phyloP scores from a whole-genome alignment of 2,797 vertebrate genomes.

The Peromyscus nudipes region DNA sequence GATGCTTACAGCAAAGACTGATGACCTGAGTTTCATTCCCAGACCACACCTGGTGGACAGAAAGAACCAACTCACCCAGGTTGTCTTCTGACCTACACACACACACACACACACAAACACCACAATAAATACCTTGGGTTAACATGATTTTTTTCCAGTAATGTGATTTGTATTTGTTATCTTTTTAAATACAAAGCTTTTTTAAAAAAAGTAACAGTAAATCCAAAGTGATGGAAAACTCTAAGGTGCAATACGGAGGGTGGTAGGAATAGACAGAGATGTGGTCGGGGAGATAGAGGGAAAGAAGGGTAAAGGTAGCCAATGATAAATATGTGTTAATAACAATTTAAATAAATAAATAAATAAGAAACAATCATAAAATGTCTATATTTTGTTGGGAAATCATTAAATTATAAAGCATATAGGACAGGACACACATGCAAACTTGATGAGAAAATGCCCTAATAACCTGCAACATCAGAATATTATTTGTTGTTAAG shows the following conservation, averaged over 20 bases:
- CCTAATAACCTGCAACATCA: no score
- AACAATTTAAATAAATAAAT: neutral
- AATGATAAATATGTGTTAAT: neutral
- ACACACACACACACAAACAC: no score
- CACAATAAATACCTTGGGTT: neutral
- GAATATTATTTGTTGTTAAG: no score
- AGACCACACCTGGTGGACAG: no score
- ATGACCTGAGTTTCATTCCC: neutral
- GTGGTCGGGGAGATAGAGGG: neutral
- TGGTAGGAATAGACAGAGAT: neutral
- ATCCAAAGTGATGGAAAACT: neutral
- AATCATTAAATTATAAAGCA: no score
- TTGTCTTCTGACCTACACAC: no score
- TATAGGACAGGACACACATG: no score
- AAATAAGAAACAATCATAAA: no score
- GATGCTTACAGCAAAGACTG: neutral
- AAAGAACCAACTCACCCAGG: no score
- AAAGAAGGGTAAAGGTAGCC: neutral
- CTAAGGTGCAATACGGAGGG: neutral
- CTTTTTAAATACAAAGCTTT: neutral
- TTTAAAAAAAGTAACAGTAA: neutral
- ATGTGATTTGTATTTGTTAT: neutral
- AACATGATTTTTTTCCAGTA: neutral
- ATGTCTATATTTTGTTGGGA: no score
- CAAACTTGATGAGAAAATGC: no score